Evolutionary conservation across 2,888 invertebrate genomes (phyloP).

Genomic region (Trichacis sp.): DNA sequence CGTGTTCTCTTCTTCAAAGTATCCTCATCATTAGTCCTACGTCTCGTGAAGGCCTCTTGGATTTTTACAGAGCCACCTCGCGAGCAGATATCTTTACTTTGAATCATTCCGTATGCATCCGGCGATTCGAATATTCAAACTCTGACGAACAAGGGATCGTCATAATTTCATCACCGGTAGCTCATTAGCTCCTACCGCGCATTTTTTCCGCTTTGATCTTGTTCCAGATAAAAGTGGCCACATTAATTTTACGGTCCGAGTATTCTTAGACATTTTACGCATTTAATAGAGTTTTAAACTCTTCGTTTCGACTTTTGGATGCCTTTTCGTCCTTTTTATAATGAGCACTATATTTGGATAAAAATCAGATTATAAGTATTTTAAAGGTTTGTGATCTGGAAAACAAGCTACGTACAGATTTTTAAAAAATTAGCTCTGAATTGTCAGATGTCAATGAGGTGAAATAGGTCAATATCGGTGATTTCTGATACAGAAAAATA

Average conservation of each 20-base stretch:
- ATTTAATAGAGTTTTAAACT: too few relatives aligned
- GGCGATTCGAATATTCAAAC: conserved; percentile 9
- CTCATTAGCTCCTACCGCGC: neutral
- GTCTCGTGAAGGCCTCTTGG: conserved; percentile 35
- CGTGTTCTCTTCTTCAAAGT: conserved; percentile 43
- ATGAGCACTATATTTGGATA: too few relatives aligned
- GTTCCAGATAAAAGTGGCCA: neutral
- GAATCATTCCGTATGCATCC: conserved; percentile 25
- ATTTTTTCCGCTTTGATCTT: conserved; percentile 4
- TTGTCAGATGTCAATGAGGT: too few relatives aligned
- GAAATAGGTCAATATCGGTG: too few relatives aligned
- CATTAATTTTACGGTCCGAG: neutral
- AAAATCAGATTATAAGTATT: too few relatives aligned
- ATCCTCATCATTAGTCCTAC: conserved; percentile 46
- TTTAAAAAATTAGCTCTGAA: too few relatives aligned
- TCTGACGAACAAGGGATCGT: neutral
- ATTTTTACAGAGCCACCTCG: conserved; percentile 49
- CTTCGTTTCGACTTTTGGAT: too few relatives aligned
- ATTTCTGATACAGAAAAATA: too few relatives aligned
- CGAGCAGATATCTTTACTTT: conserved; percentile 20
- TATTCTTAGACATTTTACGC: neutral
- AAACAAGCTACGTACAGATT: too few relatives aligned
- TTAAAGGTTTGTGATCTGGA: too few relatives aligned
- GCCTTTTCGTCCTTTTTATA: too few relatives aligned
- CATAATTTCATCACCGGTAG: conserved; percentile 6